Evolutionary conservation across 2,888 invertebrate genomes (phyloP), one percentile per base, ranked within the genome.

Genomic region (Yponomeuta evonymella): DNA sequence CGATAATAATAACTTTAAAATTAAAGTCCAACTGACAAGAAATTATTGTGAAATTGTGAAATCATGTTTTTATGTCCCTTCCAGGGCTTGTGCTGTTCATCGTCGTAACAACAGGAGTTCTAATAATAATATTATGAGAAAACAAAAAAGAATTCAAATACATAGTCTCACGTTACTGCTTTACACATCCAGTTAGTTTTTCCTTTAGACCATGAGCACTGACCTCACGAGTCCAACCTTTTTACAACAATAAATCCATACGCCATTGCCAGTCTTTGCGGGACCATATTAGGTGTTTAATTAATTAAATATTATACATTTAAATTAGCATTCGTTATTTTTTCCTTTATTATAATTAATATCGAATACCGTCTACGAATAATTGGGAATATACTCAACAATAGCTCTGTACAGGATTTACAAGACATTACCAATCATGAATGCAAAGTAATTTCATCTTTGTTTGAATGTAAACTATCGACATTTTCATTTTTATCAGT

Each of bases 331-430:
- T 15, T 58, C 51, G 51, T 58, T 58, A 58, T 58, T 58, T 58
- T 58, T 58, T 15, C 64, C 29, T 29, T 64, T 23, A 23, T 29
- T 29, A 64, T 30, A 64, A 5, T 64, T 29, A 78, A 77, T 79
- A 77, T 79, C 77, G 76, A 76, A 76, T 76, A 58, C 15, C 73
- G 74, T 75, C 77, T 76, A 77, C 15, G 67, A 67, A 65, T 58
- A 58, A 29, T 74, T 72, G 74, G 69, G 74, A 73, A 75, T 63
- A 78, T 75, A 78, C 79, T 80, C 75, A 79, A 79, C 77, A 78
- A 77, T 33, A 33, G 6, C 43, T 43, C 77, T 82, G 79, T 81
- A 82, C 82, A 74, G 72, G 71, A 73, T 72, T 71, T 73, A 71
- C 73, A 73, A 58, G 51, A 1, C 2, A 12, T 51, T 3, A 58